Base-by-base conservation (phyloP, 2,888 invertebrate genomes). In the Athalia rosae region DNA sequence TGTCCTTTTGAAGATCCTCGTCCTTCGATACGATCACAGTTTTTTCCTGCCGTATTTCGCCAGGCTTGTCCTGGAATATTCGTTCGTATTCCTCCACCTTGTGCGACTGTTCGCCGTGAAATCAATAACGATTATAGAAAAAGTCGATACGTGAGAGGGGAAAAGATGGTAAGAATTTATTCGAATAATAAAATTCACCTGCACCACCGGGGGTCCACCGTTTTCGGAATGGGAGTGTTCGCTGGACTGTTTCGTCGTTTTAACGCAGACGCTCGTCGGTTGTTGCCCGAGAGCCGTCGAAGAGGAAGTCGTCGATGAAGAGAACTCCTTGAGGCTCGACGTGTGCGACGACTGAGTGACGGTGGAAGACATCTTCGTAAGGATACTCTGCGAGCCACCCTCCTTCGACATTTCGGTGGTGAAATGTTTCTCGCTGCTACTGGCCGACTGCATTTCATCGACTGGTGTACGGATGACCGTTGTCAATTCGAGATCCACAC, bases 391-490 rank as follows among this genome's bases (percentile, higher is more conserved):
- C 56, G 81, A 76, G 43, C 78, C 79, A 76, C 79, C 81, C 71
- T 85, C 87, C 63, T 84, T 84, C 74, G 84, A 78, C 76, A 81
- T 83, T 84, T 90, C 89, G 81, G 84, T 81, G 79, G 86, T 83
- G 85, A 89, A 89, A 83, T 85, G 87, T 84, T 87, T 89, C 53
- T 89, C 89, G 81, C 87, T 89, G 85, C 87, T 89, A 82, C 84
- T 89, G 74, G 88, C 84, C 63, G 89, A 86, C 81, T 89, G 88
- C 89, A 89, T 89, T 79, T 87, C 86, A 79, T 81, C 82, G 79
- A 78, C 79, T 77, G 88, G 85, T 76, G 80, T 79, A 80, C 80
- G 79, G 78, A 28, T 28, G 28, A 85, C 82, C 81, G 84, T 77
- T 45, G 74, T 61, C 74, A 62, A 74, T 61, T 74, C 85, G 71